These are phyloP conservation scores for Aurelia aurita complex sp. Pacific DNA, from an alignment of 30 jellyfish, hydroid and myxozoan genomes.

Conservation along the genomic window DNA sequence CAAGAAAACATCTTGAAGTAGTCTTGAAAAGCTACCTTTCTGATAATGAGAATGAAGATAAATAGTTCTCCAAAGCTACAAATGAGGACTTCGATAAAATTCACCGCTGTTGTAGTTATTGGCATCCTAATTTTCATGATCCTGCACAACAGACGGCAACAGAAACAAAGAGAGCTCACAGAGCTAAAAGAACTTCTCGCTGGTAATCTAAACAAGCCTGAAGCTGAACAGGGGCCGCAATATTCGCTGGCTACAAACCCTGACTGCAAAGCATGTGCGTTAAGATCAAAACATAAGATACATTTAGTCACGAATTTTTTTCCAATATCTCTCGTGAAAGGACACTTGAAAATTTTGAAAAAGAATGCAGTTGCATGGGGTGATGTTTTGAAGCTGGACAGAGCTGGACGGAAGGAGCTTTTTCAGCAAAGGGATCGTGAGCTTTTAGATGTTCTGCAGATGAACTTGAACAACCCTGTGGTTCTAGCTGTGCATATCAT, in stretches of 20 bases:
- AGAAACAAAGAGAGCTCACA: background rate
- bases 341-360: conserved; percentile 14
- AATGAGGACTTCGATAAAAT: too few relatives aligned
- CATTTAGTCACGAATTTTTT: conserved; percentile 33
- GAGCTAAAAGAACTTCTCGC: background rate
- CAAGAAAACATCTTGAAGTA: too few relatives aligned
- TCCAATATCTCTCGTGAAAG: conserved; percentile 15
- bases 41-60: too few relatives aligned
- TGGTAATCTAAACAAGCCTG: background rate
- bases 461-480: conserved; percentile 37
- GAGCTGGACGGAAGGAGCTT: conserved; percentile 8
- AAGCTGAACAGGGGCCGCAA: conserved; percentile 6
- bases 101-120: too few relatives aligned
- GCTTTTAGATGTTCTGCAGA: conserved; percentile 43
- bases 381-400: background rate
- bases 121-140: too few relatives aligned
- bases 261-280: conserved; percentile 9
- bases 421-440: conserved; percentile 56
- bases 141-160: too few relatives aligned
- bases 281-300: conserved; percentile 9
- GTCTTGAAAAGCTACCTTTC: too few relatives aligned
- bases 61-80: too few relatives aligned
- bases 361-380: conserved; percentile 33
- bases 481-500: conserved; percentile 60
- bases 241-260: conserved; percentile 23